Base-by-base conservation (phyloP, 2,888 invertebrate species). In the Lochmaea crataegi region DNA sequence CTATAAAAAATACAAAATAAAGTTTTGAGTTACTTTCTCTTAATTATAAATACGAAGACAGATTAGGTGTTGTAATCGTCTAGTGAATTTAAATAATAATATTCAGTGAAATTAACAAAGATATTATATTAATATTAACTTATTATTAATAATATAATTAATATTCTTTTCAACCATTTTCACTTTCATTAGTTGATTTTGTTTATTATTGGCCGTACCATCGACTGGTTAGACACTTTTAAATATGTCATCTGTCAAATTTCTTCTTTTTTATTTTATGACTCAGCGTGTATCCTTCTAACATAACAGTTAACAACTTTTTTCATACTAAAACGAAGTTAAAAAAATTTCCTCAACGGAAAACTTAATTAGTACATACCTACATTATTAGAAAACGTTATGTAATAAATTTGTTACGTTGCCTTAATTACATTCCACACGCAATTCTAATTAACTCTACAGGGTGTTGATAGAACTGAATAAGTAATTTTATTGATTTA, bases 1-100 rank as follows among this genome's bases (percentile, higher is more conserved):
- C 22, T 11, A 11, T 18, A 11, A 58, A 58, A 58, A 22, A 26
- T 7, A 6, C 10, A 58, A 58, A 12, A 7, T 58, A 6, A 18
- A 58, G 16, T 65, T 66, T 65, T 42, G 38, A 51, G 32, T 41
- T 60, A 32, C 60, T 68, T 68, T 68, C 60, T 68, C 61, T 65
- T 2, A 45, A 45, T 45, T 45, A 1, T 10, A 45, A 45, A 45
- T 45, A 45, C 12, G 45, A 45, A 12, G 9, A 42, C 9, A 42
- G 42, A 42, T 7, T 11, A 42, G 12, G 12, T 12, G 12, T 4
- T 12, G 32, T 32, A 7, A 32, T 7, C 6, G 32, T 7, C 7
- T 7, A 32, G 7, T 32, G 4, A 45, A 45, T 45, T 45, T 45
- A 45, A 45, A 45, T 12, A 12, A 14, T 42, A 11, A 42, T 42